These are phyloP conservation scores for Maccullochella peelii DNA, from an alignment of 2,113 vertebrate genomes.

Conservation along the genomic window DNA sequence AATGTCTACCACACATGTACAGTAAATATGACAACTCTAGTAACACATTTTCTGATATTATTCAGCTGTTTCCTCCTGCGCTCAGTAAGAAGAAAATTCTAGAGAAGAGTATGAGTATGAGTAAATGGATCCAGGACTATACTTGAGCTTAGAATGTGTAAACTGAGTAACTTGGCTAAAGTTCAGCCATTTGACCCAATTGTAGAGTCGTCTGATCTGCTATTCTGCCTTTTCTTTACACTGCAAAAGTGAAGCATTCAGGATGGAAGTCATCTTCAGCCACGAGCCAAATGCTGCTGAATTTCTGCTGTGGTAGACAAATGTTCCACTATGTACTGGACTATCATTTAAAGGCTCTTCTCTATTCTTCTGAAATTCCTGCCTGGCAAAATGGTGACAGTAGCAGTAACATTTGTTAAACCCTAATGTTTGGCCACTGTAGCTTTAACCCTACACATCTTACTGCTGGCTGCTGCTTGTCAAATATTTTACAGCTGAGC, in stretches of 20 bases:
- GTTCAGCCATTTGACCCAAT: background rate
- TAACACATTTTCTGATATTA: background rate
- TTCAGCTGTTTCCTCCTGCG: background rate
- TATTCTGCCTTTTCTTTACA: background rate
- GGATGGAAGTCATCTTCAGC: background rate
- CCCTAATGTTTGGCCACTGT: background rate
- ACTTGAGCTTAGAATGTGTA: background rate
- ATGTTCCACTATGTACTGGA: too few species aligned
- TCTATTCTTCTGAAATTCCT: background rate
- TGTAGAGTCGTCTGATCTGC: background rate
- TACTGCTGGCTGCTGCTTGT: background rate
- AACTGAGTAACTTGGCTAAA: slow-evolving; percentile 8
- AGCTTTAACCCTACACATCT: background rate
- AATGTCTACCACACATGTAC: too few species aligned
- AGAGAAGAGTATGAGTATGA: background rate
- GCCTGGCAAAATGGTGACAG: background rate
- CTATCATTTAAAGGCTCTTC: background rate
- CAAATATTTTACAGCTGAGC: background rate
- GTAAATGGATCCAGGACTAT: background rate
- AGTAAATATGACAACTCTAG: background rate
- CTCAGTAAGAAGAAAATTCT: background rate
- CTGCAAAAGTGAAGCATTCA: background rate
- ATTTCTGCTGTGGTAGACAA: background rate
- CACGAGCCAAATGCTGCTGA: background rate
- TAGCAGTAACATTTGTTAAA: background rate